Base-by-base conservation (phyloP, 2,888 invertebrate species). In the Pachydiplax longipennis region DNA sequence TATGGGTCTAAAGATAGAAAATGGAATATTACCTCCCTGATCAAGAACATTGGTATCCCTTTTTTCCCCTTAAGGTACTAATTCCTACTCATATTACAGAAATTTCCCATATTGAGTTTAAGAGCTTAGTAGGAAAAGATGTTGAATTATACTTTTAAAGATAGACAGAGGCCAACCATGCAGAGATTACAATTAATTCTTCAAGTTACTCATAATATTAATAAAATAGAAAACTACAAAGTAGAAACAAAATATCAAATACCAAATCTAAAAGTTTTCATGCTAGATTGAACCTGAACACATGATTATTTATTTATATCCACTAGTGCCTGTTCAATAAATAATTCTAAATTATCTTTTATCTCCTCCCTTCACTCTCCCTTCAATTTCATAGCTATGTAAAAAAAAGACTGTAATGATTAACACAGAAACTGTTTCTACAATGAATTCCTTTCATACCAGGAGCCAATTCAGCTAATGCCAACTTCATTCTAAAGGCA, bases 401-500 rank as follows among this genome's bases (percentile, higher is more conserved):
- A 53, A 83, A 87, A 18, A 87, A 87, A 61, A n/a, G n/a, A 87
- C 87, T 61, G 87, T 87, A 87, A 87, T 58, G 58, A 37, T 53
- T 37, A 61, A 87, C 87, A 87, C 87, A 87, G 58, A 83, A 37
- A 87, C 82, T 87, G 87, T 61, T 61, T 61, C 87, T 87, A 87
- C 87, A 87, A 61, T 37, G 87, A 87, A 61, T 87, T 87, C 87
- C 87, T 87, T 87, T 87, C 87, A 87, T 87, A 87, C 87, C 87
- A 87, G 87, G 87, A 61, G 82, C 82, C 81, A 81, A 37, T 90
- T 90, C 80, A 80, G 80, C 82, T 90, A 81, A 80, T 90, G 90
- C 90, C 90, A 81, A 90, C 61, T 90, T 90, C 81, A 90, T 90
- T 81, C 90, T 81, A 90, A 90, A 81, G 90, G 58, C 61, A 61